These are phyloP conservation scores for Cyanoderma ruficeps DNA, from an alignment of 2,113 vertebrate genomes.

Conservation along the genomic window DNA sequence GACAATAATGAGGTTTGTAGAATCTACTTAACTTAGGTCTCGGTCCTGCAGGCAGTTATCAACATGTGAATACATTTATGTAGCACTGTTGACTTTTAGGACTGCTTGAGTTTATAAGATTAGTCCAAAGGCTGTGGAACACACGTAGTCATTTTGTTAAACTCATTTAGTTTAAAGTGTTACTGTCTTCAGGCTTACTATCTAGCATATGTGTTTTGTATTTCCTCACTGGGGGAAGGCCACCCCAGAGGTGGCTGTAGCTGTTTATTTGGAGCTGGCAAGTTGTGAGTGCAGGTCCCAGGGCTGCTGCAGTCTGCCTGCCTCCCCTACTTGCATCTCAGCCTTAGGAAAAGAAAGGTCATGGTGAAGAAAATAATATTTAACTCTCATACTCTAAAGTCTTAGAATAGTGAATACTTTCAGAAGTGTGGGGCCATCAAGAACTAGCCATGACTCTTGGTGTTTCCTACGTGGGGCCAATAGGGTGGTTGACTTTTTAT, in stretches of 20 bases:
- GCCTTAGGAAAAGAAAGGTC: neutral
- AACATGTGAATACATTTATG: neutral
- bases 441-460: neutral
- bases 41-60: neutral
- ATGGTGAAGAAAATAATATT: neutral
- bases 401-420: neutral
- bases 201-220: neutral
- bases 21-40: neutral
- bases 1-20: neutral
- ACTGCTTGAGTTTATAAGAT: neutral
- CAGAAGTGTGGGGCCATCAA: neutral
- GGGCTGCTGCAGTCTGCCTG: neutral
- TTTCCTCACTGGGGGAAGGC: neutral
- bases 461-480: neutral
- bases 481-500: neutral
- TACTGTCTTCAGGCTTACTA: neutral
- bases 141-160: neutral
- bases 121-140: neutral
- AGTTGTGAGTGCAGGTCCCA: neutral
- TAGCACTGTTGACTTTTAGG: neutral
- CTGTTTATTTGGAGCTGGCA: neutral
- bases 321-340: accelerated
- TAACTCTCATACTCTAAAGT: neutral
- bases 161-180: neutral
- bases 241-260: neutral